Base-by-base conservation (phyloP, 1,140 invertebrate species). In the Araneus ventricosus region DNA sequence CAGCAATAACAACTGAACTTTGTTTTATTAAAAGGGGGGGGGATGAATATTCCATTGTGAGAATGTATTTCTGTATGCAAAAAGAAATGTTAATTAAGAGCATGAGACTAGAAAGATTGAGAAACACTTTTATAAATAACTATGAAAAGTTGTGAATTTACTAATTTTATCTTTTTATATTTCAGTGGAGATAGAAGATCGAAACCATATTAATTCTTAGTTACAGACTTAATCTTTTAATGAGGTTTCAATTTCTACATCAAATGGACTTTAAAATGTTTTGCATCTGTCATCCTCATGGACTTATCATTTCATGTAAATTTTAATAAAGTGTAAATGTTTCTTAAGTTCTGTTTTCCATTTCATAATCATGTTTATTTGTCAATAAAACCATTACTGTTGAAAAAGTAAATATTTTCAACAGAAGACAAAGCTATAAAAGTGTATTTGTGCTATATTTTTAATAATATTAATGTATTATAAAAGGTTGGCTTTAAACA, bases 161-260 rank as follows among this genome's bases (percentile, higher is more conserved):
- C 45, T 52, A 52, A 52, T 52, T 52, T 52, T 85, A 10, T 80
- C 27, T 93, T 86, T 79, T 45, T 86, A 63, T 88, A 24, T 91
- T 82, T 88, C 75, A 93, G 85, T 52, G 94, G 94, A 70, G 94
- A 94, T 85, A 63, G 94, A 79, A 85, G 95, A 88, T 94, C 94
- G 82, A 93, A 94, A 86, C 95, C 95, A 34, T 95, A 95, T 94
- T 95, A 94, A 93, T 61, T 61, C 57, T 87, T 87, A 59, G 34
- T 90, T 24, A 37, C n/a, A 57, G 88, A 52, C 86, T 88, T 80
- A 59, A 57, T 34, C 34, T 34, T 57, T 52, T 70, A 30, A 45
- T 79, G 24, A 41, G 37, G 67, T 52, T 61, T 79, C 59, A 52
- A 41, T 24, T 52, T 52, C 45, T 41, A 59, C 70, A 79, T 90